These are phyloP conservation scores for Phorcus lineatus DNA, from an alignment of 2,888 invertebrate species.

Conservation along the genomic window DNA sequence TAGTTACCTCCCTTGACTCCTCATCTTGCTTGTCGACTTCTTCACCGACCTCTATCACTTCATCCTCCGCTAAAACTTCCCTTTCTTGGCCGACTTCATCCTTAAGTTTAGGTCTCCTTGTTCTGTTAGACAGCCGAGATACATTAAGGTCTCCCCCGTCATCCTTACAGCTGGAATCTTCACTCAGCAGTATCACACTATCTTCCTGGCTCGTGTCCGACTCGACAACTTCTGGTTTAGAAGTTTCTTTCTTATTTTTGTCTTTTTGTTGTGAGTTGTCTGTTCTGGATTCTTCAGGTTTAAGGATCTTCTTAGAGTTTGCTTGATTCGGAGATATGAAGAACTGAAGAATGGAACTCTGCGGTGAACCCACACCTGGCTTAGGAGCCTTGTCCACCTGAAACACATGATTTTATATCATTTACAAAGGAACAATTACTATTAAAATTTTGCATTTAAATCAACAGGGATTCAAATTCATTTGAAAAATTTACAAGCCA, in stretches of 20 bases:
- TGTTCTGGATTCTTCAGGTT: background rate
- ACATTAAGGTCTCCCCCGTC: background rate
- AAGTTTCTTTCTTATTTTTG: background rate
- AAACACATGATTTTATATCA: background rate
- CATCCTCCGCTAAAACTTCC: background rate
- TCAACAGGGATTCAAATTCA: too few relatives aligned
- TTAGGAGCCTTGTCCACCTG: background rate
- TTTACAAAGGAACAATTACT: too few relatives aligned
- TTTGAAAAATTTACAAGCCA: too few relatives aligned
- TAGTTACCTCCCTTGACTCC: background rate
- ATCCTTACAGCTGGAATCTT: background rate
- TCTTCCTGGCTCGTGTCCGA: too few relatives aligned
- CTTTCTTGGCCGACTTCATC: background rate
- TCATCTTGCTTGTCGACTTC: background rate
- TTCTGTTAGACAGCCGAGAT: background rate
- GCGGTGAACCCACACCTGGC: constrained; percentile 16
- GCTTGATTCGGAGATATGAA: constrained; percentile 52
- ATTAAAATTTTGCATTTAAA: too few relatives aligned
- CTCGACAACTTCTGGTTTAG: background rate
- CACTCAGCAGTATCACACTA: constrained; percentile 5
- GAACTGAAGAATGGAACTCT: constrained; percentile 51
- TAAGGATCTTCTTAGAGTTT: constrained; percentile 32
- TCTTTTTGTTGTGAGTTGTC: background rate
- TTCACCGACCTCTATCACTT: background rate
- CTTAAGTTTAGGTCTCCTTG: background rate